Percentiles rank a stretch among this genome's conserved stretches.
These are phyloP conservation scores for Nebria ingens DNA, from an alignment of 1,140 invertebrate species.

Conservation along the genomic window DNA sequence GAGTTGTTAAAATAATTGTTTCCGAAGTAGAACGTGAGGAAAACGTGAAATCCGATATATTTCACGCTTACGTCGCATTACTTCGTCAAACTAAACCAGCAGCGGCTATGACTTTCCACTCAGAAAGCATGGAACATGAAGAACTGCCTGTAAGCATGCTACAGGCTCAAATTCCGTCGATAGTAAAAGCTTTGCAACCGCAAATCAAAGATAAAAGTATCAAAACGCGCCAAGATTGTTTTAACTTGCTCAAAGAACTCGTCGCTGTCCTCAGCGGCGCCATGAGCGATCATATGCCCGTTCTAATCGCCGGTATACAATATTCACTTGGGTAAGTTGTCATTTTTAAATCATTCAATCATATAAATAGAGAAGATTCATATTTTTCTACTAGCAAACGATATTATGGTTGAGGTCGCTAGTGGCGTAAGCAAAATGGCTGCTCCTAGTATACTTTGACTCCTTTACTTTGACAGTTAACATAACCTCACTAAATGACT, in stretches of 20 bases:
- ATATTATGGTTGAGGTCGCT: too few species aligned
- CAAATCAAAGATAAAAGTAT: conserved; percentile 91
- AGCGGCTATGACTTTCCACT: conserved; percentile 50
- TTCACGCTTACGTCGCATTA: conserved; percentile 92
- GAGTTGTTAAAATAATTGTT: conserved; percentile 11
- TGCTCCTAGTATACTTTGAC: too few species aligned
- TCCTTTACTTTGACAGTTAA: too few species aligned
- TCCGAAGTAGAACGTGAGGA: conserved; percentile 81
- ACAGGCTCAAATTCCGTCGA: conserved; percentile 48
- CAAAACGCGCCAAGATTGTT: conserved; percentile 87
- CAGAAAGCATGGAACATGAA: conserved; percentile 62
- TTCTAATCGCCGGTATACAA: conserved; percentile 81
- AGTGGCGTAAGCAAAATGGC: too few species aligned
- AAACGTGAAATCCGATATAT: conserved; percentile 97
- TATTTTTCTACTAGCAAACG: too few species aligned
- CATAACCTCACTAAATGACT: too few species aligned
- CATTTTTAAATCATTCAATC: too few species aligned
- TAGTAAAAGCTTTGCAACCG: conserved; percentile 81
- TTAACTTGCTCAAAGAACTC: conserved; percentile 82
- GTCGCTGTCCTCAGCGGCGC: conserved; percentile 82
- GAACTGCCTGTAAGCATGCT: conserved; percentile 61
- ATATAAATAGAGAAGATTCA: too few species aligned
- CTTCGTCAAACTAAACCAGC: conserved; percentile 76
- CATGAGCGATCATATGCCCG: conserved; percentile 71
- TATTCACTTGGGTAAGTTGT: conserved; percentile 71